Evolutionary conservation across 2,797 vertebrate genomes (phyloP), one percentile per base, ranked within the genome.

Genomic region (Platalea minor): DNA sequence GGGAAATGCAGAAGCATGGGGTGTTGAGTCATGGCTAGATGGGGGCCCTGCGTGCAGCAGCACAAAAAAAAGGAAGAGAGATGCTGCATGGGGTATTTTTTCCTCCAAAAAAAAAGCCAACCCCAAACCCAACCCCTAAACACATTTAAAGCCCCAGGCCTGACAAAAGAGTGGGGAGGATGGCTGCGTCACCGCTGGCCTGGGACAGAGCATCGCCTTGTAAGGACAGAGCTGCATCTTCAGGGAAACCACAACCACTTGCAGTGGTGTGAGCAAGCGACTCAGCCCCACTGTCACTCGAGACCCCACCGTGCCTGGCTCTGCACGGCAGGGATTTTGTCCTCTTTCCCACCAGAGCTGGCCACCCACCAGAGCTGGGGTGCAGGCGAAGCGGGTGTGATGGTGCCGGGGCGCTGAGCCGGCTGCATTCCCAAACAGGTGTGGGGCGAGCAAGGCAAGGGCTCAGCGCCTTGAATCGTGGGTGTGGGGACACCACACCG

Each of bases 401-500:
- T 3, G 60, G 43, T 9, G 20, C 39, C 4, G 2, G 29, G n/a
- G 35, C 4, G 24, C 72, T 35, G 39, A 48, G 31, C 43, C 1
- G 14, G 29, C 26, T 1, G 0, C 14, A 1, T 18, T 59, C 48
- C 48, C 59, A 5, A 18, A 53, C 9, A 37, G 73, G 13, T 5
- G 12, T 11, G 65, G 41, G 41, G 8, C 2, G 26, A 43, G 35
- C 14, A 16, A 35, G 60, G 46, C 18, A 4, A 41, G 20, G 46
- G 48, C 39, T 56, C 25, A 81, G 69, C 7, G 0, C 39, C 46
- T 35, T 4, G 2, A 23, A 29, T 33, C 4, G 0, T 7, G 25
- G 29, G 12, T 0, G 0, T 3, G 25, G 43, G 57, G 15, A 19
- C 59, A n/a, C 0, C 2, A 50, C 53, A 17, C 33, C 0, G 1